Evolutionary conservation across 2,797 vertebrate species (phyloP).

Genomic region (Poecile montanus): DNA sequence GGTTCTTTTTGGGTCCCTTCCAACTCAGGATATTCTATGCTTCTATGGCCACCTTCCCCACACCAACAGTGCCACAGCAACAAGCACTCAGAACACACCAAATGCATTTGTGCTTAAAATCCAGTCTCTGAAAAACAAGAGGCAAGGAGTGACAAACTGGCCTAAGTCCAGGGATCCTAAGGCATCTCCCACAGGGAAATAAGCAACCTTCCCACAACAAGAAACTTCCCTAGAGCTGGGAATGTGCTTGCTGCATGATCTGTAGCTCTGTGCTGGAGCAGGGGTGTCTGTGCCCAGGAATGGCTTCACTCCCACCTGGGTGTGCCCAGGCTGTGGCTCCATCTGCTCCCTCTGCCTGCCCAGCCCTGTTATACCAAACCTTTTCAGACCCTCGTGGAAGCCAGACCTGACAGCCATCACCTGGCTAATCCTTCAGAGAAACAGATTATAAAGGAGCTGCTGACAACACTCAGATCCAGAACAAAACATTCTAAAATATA

Average conservation of each 20-base stretch:
- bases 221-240: not conserved
- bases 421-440: not conserved
- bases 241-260: fast-evolving
- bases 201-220: not conserved
- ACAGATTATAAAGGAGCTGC: not conserved
- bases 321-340: not conserved
- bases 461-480: not conserved
- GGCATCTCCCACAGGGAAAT: not conserved
- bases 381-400: not conserved
- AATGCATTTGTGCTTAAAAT: not conserved
- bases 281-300: not conserved
- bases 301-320: not conserved
- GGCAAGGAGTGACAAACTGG: not conserved
- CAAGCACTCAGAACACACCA: not conserved
- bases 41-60: not conserved
- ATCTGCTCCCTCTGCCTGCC: fast-evolving
- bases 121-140: not conserved
- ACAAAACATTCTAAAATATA: not conserved
- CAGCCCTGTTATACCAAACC: not conserved
- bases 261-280: not conserved
- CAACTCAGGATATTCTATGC: not conserved
- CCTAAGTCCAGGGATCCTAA: not conserved
- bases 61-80: not conserved
- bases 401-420: not conserved
- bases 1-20: not conserved